phyloP scores from a whole-genome alignment of 1,140 invertebrate species.

The Phymorhynchus buccinoides region DNA sequence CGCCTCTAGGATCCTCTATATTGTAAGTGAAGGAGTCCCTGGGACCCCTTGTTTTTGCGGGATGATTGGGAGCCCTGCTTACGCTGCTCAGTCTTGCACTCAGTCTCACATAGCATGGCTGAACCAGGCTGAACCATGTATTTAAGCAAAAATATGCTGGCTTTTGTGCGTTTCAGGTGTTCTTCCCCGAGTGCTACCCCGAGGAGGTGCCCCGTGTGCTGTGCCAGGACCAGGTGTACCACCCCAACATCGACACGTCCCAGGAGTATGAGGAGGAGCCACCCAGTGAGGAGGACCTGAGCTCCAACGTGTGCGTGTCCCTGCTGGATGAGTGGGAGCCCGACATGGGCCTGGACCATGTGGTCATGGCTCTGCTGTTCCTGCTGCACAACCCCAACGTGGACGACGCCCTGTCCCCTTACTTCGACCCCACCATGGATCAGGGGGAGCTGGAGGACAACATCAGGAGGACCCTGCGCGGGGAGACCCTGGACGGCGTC shows the following conservation, averaged over 20 bases:
- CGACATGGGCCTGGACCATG: conserved; percentile 52
- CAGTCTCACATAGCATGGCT: too few species aligned
- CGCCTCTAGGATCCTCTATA: too few species aligned
- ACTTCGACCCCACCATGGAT: conserved; percentile 43
- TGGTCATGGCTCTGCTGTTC: conserved; percentile 61
- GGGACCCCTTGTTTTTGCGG: too few species aligned
- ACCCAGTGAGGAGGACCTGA: too few species aligned
- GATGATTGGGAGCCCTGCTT: too few species aligned
- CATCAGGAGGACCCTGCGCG: conserved; percentile 56
- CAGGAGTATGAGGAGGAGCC: conserved; percentile 6
- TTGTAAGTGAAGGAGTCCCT: too few species aligned
- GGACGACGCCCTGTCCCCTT: conserved; percentile 59
- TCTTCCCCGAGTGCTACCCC: conserved; percentile 38
- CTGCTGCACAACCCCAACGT: conserved; percentile 64
- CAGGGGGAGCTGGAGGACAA: conserved; percentile 55
- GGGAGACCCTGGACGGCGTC: conserved; percentile 54
- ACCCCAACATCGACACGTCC: conserved; percentile 65
- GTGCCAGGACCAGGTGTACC: conserved; percentile 62
- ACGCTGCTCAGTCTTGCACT: too few species aligned
- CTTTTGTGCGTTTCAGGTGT: too few species aligned
- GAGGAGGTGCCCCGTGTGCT: conserved; percentile 46
- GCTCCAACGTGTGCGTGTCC: conserved; percentile 60
- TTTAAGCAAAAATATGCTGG: too few species aligned
- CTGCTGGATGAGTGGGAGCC: conserved; percentile 56
- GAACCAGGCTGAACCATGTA: too few species aligned